A percentile compares a stretch with the other conserved stretches of the same genome.
phyloP scores from a whole-genome alignment of 2,113 vertebrate genomes.

The Reinhardtius hippoglossoides region DNA sequence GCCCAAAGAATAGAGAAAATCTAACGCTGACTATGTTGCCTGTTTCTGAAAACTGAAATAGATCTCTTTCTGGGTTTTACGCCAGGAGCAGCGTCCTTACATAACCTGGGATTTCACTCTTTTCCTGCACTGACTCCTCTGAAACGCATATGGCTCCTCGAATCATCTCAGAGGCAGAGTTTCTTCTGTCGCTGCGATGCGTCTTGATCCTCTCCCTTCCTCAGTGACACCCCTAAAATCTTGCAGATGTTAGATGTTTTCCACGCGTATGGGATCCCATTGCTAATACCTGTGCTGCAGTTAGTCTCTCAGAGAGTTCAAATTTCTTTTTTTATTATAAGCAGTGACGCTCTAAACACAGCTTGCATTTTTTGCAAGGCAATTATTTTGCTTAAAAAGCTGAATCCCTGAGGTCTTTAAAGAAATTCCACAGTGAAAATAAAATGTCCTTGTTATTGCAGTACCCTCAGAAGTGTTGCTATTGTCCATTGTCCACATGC shows the following conservation, averaged over 20 bases:
- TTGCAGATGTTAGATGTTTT: constrained; percentile 19
- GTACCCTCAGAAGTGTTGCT: constrained; percentile 25
- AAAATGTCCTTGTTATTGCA: constrained; percentile 35
- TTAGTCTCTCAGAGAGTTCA: neutral
- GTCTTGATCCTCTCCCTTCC: neutral
- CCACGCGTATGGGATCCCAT: neutral
- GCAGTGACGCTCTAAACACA: constrained; percentile 2
- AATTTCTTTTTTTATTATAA: neutral
- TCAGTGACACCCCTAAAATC: neutral
- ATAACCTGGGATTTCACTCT: constrained; percentile 29
- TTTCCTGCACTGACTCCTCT: constrained; percentile 35
- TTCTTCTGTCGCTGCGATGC: neutral
- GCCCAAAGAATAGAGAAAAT: neutral
- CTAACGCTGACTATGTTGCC: neutral
- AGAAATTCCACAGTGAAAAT: constrained; percentile 28
- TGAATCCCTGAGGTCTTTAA: neutral
- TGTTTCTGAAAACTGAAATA: neutral
- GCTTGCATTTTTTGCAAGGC: constrained; percentile 15
- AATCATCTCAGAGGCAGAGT: constrained; percentile 18
- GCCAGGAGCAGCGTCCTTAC: constrained; percentile 39
- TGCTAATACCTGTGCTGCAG: neutral
- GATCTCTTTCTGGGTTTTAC: neutral
- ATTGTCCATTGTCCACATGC: constrained; percentile 57
- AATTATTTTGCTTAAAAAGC: neutral
- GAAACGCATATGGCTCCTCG: constrained; percentile 7